Conservation (phyloP, 2,113 vertebrate species). For the Leucosticte australis region DNA sequence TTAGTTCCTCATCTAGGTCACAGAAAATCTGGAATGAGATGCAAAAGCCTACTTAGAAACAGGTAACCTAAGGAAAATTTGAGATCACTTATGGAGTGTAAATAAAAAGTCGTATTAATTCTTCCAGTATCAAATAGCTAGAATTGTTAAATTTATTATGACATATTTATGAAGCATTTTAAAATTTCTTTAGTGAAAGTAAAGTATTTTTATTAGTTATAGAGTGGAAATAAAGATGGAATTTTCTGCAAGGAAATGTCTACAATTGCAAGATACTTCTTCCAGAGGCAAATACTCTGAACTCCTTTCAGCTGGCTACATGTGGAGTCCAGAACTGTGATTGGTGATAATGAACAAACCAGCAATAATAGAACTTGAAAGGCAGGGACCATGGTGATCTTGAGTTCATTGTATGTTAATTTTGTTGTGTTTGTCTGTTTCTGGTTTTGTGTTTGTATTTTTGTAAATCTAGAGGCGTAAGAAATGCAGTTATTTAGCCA, state of each 20-base stretch:
- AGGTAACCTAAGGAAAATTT: neutral
- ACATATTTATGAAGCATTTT: neutral
- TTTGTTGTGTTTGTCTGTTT: neutral
- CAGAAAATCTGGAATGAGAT: neutral
- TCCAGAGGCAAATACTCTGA: neutral
- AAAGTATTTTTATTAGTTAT: neutral
- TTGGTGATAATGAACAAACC: neutral
- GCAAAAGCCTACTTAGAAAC: neutral
- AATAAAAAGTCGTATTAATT: neutral
- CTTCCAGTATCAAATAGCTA: neutral
- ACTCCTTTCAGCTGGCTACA: neutral
- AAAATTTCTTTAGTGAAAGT: neutral
- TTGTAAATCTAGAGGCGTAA: neutral
- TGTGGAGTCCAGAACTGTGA: neutral
- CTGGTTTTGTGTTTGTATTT: neutral
- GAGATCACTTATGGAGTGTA: fast-evolving
- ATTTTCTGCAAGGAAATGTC: neutral
- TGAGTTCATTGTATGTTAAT: neutral
- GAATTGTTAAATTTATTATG: neutral
- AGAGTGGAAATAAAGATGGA: neutral
- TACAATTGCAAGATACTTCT: neutral
- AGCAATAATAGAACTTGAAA: neutral
- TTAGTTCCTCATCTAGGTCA: neutral
- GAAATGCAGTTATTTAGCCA: neutral
- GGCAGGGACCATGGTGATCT: fast-evolving